Evolutionary conservation across 2,888 invertebrate genomes (phyloP), one percentile per base, ranked within the genome.

Genomic region (Archips crataeganus): DNA sequence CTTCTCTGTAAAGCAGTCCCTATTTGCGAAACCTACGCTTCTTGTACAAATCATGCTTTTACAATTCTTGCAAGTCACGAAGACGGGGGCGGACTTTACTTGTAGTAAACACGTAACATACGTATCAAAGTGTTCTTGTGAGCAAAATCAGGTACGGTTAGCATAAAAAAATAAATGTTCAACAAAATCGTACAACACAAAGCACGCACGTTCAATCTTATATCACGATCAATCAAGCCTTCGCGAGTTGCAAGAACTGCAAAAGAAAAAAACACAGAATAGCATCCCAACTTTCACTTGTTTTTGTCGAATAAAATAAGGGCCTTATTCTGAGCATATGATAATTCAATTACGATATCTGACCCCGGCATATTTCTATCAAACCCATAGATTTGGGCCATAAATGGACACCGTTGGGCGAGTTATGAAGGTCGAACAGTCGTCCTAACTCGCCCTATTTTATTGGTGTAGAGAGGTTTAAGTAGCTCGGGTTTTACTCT

Each of bases 281-380:
- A 57, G n/a, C 57, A 11, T 32, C 57, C 54, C 57, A n/a, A 57
- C 32, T 32, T 57, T 57, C 57, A 57, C 57, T 57, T 57, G 57
- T 57, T 57, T 57, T 57, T 57, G 57, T 32, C 32, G 8, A 32
- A 32, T 8, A 8, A 54, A 57, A 23, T 23, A 23, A 39, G 39
- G 42, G 57, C 42, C 57, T 9, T 42, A 42, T 65, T 39, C 51
- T 39, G 49, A 57, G 57, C 42, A 42, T 66, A 66, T 57, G 66
- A 66, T 66, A 66, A 66, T 54, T 66, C 66, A 54, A 66, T 66
- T 54, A 23, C 66, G 36, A 11, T 54, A 42, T 13, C 39, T 39
- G 54, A 15, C 36, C 23, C 23, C 54, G 54, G 54, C 54, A 54
- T 57, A 57, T 57, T 57, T 51, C 49, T 61, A 49, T 39, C 36